Conservation (phyloP, 2,888 invertebrate species). For the Xestobium rufovillosum region DNA sequence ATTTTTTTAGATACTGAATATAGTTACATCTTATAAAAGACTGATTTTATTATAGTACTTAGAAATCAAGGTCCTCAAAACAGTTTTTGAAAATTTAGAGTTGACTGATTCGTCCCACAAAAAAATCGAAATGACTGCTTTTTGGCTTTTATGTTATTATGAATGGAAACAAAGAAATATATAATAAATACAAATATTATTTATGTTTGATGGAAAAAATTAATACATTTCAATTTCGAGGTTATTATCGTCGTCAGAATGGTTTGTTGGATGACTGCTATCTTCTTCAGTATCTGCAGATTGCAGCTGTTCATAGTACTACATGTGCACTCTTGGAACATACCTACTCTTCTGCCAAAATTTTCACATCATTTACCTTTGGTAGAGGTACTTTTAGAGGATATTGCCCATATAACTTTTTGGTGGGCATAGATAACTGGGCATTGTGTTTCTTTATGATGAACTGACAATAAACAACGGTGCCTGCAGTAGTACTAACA, state of each 20-base stretch:
- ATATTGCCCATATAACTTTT: slow-evolving; percentile 11
- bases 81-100: too few species aligned
- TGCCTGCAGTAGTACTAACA: slow-evolving; percentile 10
- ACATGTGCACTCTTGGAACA: slow-evolving; percentile 5
- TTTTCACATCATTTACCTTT: slow-evolving; percentile 15
- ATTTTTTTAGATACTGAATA: too few species aligned
- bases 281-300: too few species aligned
- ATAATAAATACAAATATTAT: too few species aligned
- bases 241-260: background rate
- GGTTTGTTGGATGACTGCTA: too few species aligned
- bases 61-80: too few species aligned
- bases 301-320: background rate
- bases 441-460: slow-evolving; percentile 7
- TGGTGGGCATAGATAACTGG: slow-evolving; percentile 11
- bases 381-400: too few species aligned
- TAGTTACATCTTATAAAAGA: too few species aligned
- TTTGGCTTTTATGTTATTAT: background rate
- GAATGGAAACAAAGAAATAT: too few species aligned
- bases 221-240: background rate
- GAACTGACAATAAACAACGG: slow-evolving; percentile 1
- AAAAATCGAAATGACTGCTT: background rate
- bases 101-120: background rate
- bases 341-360: slow-evolving; percentile 10
- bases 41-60: too few species aligned
- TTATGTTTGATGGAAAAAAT: background rate